phyloP scores from a whole-genome alignment of 1,140 invertebrate genomes.

The Lysiphlebus fabarum region DNA sequence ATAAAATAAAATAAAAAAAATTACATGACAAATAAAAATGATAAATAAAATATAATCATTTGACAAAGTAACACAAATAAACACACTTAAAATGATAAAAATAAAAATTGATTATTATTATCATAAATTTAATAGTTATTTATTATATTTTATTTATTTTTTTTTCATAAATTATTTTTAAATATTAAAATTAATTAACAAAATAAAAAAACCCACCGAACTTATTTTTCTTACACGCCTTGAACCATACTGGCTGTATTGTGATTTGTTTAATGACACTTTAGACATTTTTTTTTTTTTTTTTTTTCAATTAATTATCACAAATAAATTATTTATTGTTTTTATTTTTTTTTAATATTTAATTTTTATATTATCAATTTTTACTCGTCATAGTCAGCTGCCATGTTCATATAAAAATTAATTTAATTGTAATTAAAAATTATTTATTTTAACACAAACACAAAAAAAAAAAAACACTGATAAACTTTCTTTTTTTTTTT shows the following conservation, averaged over 20 bases:
- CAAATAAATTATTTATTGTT: slow-evolving; percentile 15
- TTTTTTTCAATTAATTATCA: too few relatives aligned
- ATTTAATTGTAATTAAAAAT: neutral
- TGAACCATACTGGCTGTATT: slow-evolving; percentile 52
- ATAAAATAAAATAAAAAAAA: neutral
- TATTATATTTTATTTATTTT: neutral
- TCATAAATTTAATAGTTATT: neutral
- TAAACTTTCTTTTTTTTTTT: too few relatives aligned
- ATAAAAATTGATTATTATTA: slow-evolving; percentile 2
- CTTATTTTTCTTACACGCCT: slow-evolving; percentile 54
- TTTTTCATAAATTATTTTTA: neutral
- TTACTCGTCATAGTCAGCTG: slow-evolving; percentile 49
- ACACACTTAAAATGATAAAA: neutral
- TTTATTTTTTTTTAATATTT: too few relatives aligned
- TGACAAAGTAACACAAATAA: neutral
- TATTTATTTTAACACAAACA: too few relatives aligned
- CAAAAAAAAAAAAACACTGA: too few relatives aligned
- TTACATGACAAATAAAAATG: neutral
- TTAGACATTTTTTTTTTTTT: slow-evolving; percentile 46
- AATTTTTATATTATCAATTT: slow-evolving; percentile 11
- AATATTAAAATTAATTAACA: neutral
- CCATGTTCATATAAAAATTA: slow-evolving; percentile 34
- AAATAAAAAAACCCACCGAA: slow-evolving; percentile 45
- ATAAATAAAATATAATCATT: neutral
- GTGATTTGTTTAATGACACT: slow-evolving; percentile 53